These are phyloP conservation scores for Brotula barbata DNA, from an alignment of 2,797 vertebrate species.

Conservation along the genomic window DNA sequence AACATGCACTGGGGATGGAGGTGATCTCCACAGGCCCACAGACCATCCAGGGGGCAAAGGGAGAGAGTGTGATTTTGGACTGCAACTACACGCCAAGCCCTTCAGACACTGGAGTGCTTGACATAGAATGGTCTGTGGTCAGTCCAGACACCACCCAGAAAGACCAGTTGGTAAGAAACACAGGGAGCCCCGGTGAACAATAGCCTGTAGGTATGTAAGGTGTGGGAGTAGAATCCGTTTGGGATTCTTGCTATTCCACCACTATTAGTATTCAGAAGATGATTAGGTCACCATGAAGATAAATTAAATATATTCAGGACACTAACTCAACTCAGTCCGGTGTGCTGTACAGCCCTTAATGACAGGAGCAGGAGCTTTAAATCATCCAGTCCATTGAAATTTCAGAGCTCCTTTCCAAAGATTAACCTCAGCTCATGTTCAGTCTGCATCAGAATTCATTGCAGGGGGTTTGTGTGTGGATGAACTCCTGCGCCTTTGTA, in stretches of 20 bases:
- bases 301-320: background rate
- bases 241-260: background rate
- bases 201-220: background rate
- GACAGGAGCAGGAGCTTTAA: background rate
- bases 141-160: conserved; percentile 82
- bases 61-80: conserved; percentile 79
- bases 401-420: background rate
- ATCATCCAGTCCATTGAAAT: conserved; percentile 7
- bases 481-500: conserved; percentile 21
- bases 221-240: background rate
- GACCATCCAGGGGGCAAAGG: conserved; percentile 81
- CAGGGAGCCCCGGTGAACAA: background rate
- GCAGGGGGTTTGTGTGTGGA: background rate
- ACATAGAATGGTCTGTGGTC: conserved; percentile 89
- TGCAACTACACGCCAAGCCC: conserved; percentile 81
- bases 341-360: background rate
- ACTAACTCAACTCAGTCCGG: background rate
- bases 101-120: conserved; percentile 82
- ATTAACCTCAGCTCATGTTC: background rate
- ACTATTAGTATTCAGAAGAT: conserved; percentile 1
- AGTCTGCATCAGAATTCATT: conserved; percentile 9
- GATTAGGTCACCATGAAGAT: background rate
- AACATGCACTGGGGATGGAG: conserved; percentile 67
- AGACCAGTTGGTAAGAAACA: conserved; percentile 83
- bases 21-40: conserved; percentile 81